Evolutionary conservation across 2,888 invertebrate species (phyloP).

Genomic region (Pasiphila rectangulata): DNA sequence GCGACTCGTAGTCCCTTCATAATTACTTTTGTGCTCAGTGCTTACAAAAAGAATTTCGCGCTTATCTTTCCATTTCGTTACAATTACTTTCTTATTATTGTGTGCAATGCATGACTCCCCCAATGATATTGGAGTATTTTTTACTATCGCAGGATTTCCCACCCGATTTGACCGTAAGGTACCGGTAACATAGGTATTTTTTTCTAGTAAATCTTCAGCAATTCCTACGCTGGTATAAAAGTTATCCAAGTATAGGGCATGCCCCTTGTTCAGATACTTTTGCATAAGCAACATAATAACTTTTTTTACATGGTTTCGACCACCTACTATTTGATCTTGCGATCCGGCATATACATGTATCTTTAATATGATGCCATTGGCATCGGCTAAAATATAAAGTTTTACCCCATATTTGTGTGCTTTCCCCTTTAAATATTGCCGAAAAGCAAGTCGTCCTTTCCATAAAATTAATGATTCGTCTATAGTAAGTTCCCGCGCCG

Average conservation of each 20-base stretch:
- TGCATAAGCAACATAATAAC: constrained; percentile 24
- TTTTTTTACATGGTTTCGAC: constrained; percentile 27
- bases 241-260: constrained; percentile 30
- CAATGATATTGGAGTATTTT: neutral
- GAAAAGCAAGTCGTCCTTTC: constrained; percentile 35
- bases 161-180: constrained; percentile 30
- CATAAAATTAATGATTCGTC: constrained; percentile 31
- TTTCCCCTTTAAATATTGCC: constrained; percentile 37
- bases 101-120: constrained; percentile 28
- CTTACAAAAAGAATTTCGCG: constrained; percentile 33
- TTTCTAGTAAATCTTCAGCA: constrained; percentile 28
- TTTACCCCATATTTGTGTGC: constrained; percentile 35
- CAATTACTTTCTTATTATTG: constrained; percentile 32
- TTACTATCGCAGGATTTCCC: constrained; percentile 23
- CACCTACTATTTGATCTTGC: constrained; percentile 24
- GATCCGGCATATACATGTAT: constrained; percentile 22
- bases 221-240: constrained; percentile 32
- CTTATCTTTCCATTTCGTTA: constrained; percentile 35
- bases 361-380: constrained; percentile 11
- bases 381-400: constrained; percentile 17
- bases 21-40: constrained; percentile 32
- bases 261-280: constrained; percentile 28
- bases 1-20: constrained; percentile 34
- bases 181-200: constrained; percentile 32
- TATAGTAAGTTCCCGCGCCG: constrained; percentile 16